A percentile compares a stretch with the other conserved stretches of the same genome.
phyloP scores from a whole-genome alignment of 2,113 vertebrate species.

The Pogonocichla stellata region DNA sequence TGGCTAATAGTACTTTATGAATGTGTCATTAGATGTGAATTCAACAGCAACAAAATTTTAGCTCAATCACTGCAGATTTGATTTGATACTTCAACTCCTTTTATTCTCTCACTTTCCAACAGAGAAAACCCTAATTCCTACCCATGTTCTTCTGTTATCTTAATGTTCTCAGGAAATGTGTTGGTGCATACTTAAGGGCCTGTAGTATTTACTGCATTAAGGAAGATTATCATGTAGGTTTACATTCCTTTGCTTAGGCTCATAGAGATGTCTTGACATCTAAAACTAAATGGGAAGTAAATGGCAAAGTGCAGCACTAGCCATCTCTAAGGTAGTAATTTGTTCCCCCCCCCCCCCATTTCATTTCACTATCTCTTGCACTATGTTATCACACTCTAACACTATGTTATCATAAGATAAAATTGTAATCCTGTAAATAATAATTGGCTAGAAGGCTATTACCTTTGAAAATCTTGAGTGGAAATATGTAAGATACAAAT shows the following conservation, averaged over 20 bases:
- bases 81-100: background rate
- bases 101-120: background rate
- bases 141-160: background rate
- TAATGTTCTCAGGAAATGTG: background rate
- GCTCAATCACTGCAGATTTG: background rate
- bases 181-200: background rate
- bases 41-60: background rate
- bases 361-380: background rate
- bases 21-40: background rate
- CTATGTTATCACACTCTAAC: too few relatives aligned
- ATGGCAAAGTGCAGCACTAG: background rate
- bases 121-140: background rate
- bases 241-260: background rate
- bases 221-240: background rate
- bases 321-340: background rate
- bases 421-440: background rate
- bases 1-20: background rate
- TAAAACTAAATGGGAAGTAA: background rate
- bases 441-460: background rate
- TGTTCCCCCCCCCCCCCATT: background rate
- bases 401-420: background rate
- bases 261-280: background rate
- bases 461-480: background rate
- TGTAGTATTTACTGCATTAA: background rate
- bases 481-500: background rate